Percentiles rank a stretch among this genome's conserved stretches.
phyloP scores from a whole-genome alignment of 2,113 vertebrate genomes.

The human (Homo sapiens) region DNA sequence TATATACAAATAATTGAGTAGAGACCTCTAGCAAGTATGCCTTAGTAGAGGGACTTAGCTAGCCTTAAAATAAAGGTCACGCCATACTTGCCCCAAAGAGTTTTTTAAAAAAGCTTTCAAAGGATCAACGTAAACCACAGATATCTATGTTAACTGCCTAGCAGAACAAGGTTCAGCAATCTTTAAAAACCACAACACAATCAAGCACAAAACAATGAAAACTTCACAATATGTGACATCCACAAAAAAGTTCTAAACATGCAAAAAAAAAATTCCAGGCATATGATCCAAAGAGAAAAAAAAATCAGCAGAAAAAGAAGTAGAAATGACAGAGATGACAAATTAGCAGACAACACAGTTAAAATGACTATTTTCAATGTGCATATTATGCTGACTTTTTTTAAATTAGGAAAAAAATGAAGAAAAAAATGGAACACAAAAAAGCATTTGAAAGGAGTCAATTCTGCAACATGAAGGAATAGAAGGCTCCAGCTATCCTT shows the following conservation, averaged over 20 bases:
- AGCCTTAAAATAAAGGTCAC: neutral
- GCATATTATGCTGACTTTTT: neutral
- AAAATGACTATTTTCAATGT: neutral
- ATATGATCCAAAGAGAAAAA: conserved; percentile 1
- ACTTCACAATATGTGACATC: neutral
- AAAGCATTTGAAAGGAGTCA: neutral
- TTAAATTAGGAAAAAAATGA: neutral
- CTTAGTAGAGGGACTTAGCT: neutral
- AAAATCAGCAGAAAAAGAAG: neutral
- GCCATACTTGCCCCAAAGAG: neutral
- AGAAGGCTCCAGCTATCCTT: neutral
- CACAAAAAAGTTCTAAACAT: neutral
- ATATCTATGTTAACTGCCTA: neutral
- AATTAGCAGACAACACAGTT: neutral
- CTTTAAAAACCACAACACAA: neutral
- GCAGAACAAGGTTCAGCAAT: neutral
- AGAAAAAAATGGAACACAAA: neutral
- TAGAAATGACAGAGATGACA: neutral
- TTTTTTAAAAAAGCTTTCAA: neutral
- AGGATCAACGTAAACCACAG: neutral
- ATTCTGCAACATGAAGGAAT: neutral
- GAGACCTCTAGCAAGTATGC: neutral
- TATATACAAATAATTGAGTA: neutral
- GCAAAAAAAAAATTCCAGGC: neutral
- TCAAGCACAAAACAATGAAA: neutral